phyloP scores from a whole-genome alignment of 37 sponge, comb jelly and placozoan species.

The Agelas oroides region DNA sequence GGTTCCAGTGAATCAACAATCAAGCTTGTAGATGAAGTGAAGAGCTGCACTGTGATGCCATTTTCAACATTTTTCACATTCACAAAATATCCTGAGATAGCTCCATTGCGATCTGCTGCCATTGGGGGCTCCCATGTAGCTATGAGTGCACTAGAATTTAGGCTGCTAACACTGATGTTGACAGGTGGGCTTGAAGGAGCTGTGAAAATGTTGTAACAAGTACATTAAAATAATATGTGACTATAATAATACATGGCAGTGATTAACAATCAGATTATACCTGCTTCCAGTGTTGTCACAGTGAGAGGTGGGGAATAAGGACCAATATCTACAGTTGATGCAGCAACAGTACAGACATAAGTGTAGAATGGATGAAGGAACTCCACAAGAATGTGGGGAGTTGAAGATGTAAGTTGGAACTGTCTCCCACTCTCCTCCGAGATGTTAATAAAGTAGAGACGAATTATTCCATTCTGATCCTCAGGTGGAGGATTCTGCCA shows the following conservation, averaged over 20 bases:
- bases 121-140: constrained; percentile 14
- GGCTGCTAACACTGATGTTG: not conserved
- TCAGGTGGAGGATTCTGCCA: too few species aligned
- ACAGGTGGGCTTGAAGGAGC: constrained; percentile 20
- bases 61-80: constrained; percentile 39
- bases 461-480: too few species aligned
- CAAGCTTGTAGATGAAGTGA: too few species aligned
- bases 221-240: too few species aligned
- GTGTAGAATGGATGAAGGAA: too few species aligned
- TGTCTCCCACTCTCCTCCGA: too few species aligned
- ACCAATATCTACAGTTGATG: constrained; percentile 39
- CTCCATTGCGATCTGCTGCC: constrained; percentile 5
- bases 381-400: too few species aligned
- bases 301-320: constrained; percentile 15
- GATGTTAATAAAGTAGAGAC: too few species aligned
- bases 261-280: constrained; percentile 21
- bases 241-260: too few species aligned
- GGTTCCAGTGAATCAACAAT: not conserved
- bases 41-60: constrained; percentile 4
- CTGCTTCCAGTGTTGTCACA: constrained; percentile 37
- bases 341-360: constrained; percentile 38
- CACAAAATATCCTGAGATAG: not conserved
- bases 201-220: too few species aligned
- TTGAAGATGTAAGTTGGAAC: too few species aligned
- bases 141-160: not conserved